These are phyloP conservation scores for Alviniconcha strummeri DNA, from an alignment of 2,888 invertebrate genomes.

Conservation along the genomic window DNA sequence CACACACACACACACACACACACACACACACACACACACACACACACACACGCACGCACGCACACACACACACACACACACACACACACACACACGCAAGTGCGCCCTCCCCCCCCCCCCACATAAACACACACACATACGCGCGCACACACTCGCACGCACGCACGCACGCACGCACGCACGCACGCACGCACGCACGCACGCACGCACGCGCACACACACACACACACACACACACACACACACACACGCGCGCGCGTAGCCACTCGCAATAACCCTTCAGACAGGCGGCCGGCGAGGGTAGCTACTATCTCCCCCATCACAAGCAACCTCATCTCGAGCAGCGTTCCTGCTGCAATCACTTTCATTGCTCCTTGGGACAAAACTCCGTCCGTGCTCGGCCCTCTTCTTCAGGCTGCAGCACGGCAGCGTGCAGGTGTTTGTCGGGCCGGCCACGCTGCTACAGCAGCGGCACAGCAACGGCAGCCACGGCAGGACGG, in stretches of 20 bases:
- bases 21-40: background rate
- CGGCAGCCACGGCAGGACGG: no score
- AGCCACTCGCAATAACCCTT: constrained; percentile 28
- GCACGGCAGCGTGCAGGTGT: no score
- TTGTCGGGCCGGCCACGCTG: no score
- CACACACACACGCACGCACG: background rate
- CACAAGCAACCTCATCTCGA: background rate
- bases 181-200: constrained; percentile 3
- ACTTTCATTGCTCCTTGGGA: constrained; percentile 92
- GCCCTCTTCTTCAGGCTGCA: background rate
- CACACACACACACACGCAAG: background rate
- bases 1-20: constrained; percentile 2
- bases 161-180: background rate
- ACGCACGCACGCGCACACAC: constrained; percentile 1
- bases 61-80: background rate
- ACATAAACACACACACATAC: background rate
- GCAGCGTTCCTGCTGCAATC: constrained; percentile 46
- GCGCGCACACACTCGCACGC: background rate
- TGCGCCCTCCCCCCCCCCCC: background rate
- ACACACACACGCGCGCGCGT: background rate
- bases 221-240: constrained; percentile 2
- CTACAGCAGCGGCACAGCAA: no score
- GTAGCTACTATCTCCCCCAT: constrained; percentile 46
- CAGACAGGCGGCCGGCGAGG: constrained; percentile 54
- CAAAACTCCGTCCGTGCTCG: background rate